These are phyloP conservation scores for Cettia cetti DNA, from an alignment of 2,113 vertebrate genomes.

Conservation along the genomic window DNA sequence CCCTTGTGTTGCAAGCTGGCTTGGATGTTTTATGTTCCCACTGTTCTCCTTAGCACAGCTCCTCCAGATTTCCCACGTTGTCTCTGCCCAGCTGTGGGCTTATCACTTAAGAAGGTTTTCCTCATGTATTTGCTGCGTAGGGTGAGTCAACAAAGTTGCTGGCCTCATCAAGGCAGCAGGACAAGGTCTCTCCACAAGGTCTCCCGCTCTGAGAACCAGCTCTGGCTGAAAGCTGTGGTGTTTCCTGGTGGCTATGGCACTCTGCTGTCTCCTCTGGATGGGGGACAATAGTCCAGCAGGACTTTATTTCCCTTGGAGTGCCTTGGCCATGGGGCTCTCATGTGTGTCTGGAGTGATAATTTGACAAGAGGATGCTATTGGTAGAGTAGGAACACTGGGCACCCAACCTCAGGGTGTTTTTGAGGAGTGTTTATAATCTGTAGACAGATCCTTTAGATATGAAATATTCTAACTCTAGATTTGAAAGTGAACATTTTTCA, in stretches of 20 bases:
- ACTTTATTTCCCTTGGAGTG: neutral
- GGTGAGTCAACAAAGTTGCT: neutral
- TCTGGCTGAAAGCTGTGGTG: neutral
- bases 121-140: neutral
- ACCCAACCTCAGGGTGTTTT: neutral
- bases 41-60: neutral
- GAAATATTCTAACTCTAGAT: neutral
- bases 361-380: neutral
- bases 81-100: neutral
- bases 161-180: neutral
- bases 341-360: neutral
- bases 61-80: neutral
- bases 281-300: neutral
- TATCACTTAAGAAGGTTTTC: neutral
- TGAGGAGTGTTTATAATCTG: neutral
- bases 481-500: neutral
- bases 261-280: neutral
- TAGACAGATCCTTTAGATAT: neutral
- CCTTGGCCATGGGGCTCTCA: neutral
- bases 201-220: neutral
- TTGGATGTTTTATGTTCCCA: neutral
- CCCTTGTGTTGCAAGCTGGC: neutral
- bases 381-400: neutral
- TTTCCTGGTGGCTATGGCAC: neutral
- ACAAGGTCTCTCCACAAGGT: too few relatives aligned